These are phyloP conservation scores for Triplophysa yarkandensis DNA, from an alignment of 2,797 vertebrate genomes.

Conservation along the genomic window DNA sequence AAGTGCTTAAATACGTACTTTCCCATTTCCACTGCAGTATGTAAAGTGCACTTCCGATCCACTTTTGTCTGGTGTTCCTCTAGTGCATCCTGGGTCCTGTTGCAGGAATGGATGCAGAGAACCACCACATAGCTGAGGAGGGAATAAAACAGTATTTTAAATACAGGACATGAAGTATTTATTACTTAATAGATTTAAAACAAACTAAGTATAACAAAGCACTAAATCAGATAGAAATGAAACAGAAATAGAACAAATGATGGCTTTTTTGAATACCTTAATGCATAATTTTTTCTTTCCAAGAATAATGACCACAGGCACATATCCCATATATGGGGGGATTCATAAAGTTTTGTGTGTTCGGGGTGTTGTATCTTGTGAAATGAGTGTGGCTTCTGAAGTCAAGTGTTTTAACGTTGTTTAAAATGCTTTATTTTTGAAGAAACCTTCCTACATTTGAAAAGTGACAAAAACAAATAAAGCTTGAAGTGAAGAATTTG, in stretches of 20 bases:
- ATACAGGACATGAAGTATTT: background rate
- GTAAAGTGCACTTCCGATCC: conserved; percentile 62
- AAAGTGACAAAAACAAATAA: no score
- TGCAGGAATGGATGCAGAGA: conserved; percentile 82
- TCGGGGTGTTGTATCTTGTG: no score
- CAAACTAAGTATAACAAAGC: background rate
- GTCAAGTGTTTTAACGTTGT: no score
- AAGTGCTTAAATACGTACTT: conserved; percentile 16
- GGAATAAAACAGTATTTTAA: background rate
- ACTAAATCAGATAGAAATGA: no score
- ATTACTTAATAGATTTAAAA: background rate
- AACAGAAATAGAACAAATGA: background rate
- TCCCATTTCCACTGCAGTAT: conserved; percentile 29
- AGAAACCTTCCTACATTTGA: no score
- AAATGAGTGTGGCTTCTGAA: no score
- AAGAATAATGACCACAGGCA: no score
- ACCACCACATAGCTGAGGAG: conserved; percentile 64
- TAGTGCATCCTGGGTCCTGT: conserved; percentile 74
- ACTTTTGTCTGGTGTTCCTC: conserved; percentile 56
- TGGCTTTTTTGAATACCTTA: background rate
- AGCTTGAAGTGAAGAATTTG: no score
- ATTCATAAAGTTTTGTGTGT: no score
- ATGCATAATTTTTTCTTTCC: no score
- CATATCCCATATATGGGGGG: no score
- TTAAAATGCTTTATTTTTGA: no score